Base-by-base conservation (phyloP, 2,888 invertebrate genomes). In the Tribolium freemani region DNA sequence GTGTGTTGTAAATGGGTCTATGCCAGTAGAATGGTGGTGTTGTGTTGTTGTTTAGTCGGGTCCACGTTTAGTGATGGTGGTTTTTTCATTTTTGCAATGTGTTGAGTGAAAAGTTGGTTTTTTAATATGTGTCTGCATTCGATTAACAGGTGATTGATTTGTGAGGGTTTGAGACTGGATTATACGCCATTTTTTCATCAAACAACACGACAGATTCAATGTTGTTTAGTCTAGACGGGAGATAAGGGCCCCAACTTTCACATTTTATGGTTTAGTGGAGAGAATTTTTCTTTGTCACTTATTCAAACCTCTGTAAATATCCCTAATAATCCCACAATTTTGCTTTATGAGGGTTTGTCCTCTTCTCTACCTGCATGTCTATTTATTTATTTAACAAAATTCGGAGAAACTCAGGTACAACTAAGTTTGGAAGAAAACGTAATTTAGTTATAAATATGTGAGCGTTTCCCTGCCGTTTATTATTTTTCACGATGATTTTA, bases 1-100 rank as follows among this genome's bases (percentile, higher is more conserved):
- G 81, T 81, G 74, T 77, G 80, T 77, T 81, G 81, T 83, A 82
- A 83, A 83, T 82, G 80, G 80, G 81, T 77, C 81, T 82, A 31
- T 69, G 64, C 57, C 20, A 57, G 57, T 45, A 71, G 63, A 51
- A 30, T 64, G 26, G 26, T 26, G 26, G 26, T 26, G 26, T 26
- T 26, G 26, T 26, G 71, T 71, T 67, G 66, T 67, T 57, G 66
- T 71, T 48, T 46, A 46, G 46, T 57, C 71, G 38, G 66, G 57
- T 54, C 38, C 63, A 31, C 51, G 63, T 44, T 21, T 67, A 20
- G 10, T 8, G 21, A 56, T 21, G 26, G 60, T 48, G 44, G 20
- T 6, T 20, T 21, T 21, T 45, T 46, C 10, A n/a, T n/a, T n/a
- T n/a, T n/a, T n/a, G n/a, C n/a, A n/a, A n/a, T n/a, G n/a, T n/a